These are phyloP conservation scores for Ecliptopera silaceata DNA, from an alignment of 2,888 invertebrate species.

Conservation along the genomic window DNA sequence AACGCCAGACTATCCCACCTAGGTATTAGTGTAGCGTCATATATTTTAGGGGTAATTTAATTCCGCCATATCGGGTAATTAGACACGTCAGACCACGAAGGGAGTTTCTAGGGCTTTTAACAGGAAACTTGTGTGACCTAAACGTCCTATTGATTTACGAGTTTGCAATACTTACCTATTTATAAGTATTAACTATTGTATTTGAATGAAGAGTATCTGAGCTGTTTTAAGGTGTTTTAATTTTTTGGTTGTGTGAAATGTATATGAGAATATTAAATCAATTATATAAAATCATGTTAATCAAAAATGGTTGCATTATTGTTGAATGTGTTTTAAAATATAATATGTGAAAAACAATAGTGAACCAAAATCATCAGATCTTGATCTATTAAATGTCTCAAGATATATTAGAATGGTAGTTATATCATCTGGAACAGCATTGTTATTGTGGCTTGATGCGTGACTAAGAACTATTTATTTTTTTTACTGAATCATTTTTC, in stretches of 20 bases:
- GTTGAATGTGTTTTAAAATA: too few relatives aligned
- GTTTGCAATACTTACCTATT: too few relatives aligned
- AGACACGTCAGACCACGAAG: neutral
- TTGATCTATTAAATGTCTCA: conserved; percentile 16
- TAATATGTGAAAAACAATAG: too few relatives aligned
- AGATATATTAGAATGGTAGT: too few relatives aligned
- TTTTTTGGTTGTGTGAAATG: too few relatives aligned
- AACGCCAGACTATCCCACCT: neutral
- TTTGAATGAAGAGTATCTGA: too few relatives aligned
- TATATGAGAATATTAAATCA: too few relatives aligned
- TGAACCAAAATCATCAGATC: neutral
- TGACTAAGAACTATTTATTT: conserved; percentile 10
- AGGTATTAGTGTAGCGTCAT: neutral
- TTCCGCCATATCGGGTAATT: conserved; percentile 19
- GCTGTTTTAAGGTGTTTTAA: too few relatives aligned
- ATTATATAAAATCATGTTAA: too few relatives aligned
- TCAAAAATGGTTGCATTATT: too few relatives aligned
- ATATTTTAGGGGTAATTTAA: neutral
- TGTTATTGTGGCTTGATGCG: conserved; percentile 22
- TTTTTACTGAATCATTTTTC: conserved; percentile 8
- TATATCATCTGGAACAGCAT: conserved; percentile 19
- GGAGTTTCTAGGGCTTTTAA: conserved; percentile 22
- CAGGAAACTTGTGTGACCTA: conserved; percentile 11
- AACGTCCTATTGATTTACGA: neutral
- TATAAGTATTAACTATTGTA: too few relatives aligned